Conservation (phyloP, 1,140 invertebrate genomes). For the Cherax quadricarinatus region DNA sequence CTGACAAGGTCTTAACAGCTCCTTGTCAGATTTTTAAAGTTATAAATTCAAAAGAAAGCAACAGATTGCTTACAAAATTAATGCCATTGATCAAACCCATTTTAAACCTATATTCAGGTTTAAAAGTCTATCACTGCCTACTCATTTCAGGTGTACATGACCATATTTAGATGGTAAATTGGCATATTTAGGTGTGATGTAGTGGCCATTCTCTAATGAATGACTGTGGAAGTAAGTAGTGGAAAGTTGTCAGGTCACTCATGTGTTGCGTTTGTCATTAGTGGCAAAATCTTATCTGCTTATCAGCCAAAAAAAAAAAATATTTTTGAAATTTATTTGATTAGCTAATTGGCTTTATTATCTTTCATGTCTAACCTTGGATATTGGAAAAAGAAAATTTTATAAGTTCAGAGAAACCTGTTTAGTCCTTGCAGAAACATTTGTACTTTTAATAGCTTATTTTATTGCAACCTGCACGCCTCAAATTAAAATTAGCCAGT, state of each 20-base stretch:
- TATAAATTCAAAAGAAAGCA: neutral
- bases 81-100: conserved; percentile 25
- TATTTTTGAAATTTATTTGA: neutral
- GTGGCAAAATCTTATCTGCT: neutral
- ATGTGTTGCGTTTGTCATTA: neutral
- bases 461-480: neutral
- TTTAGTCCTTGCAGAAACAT: neutral
- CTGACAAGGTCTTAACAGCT: neutral
- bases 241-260: neutral
- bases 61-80: neutral
- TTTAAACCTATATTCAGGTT: conserved; percentile 5
- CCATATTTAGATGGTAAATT: neutral
- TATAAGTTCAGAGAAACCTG: neutral
- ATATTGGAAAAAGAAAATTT: conserved; percentile 2
- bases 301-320: neutral
- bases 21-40: too few relatives aligned
- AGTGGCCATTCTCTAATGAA: neutral
- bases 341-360: neutral
- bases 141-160: conserved; percentile 11
- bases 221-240: conserved; percentile 49
- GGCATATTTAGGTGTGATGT: conserved; percentile 6
- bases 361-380: neutral
- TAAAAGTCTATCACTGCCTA: conserved; percentile 41
- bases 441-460: neutral
- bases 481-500: neutral